Evolutionary conservation across 2,888 invertebrate genomes (phyloP).

Genomic region (Dione juno): DNA sequence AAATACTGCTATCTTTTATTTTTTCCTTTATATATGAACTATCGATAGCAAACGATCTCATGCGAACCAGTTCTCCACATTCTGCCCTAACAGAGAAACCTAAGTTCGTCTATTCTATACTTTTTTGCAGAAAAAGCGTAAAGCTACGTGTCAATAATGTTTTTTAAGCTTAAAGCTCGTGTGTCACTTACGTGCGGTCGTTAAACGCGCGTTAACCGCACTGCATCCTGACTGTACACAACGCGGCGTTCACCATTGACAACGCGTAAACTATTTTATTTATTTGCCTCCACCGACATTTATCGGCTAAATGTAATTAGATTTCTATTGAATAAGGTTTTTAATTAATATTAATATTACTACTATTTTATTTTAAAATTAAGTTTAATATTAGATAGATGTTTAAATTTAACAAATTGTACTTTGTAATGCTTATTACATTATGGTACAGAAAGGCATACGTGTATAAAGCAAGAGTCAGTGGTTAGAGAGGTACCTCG

Average conservation of each 20-base stretch:
- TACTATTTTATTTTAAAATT: neutral
- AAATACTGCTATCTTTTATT: no score
- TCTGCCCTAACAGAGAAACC: no score
- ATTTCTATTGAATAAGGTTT: slow-evolving; percentile 9
- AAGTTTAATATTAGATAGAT: neutral
- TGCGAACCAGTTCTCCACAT: no score
- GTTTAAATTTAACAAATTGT: no score
- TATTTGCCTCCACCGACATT: slow-evolving; percentile 21
- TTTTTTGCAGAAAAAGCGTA: no score
- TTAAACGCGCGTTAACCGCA: slow-evolving; percentile 52
- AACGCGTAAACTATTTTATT: slow-evolving; percentile 27
- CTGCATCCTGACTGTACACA: slow-evolving; percentile 52
- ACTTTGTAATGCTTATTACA: no score
- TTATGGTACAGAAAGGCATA: no score
- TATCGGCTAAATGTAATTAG: slow-evolving; percentile 8
- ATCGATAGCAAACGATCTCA: no score
- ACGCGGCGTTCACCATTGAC: slow-evolving; percentile 44
- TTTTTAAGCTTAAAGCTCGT: slow-evolving; percentile 18
- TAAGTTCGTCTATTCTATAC: no score
- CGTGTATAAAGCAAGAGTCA: no score
- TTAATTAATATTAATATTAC: neutral
- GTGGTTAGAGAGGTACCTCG: no score
- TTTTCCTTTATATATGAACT: no score
- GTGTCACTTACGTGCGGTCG: slow-evolving; percentile 24
- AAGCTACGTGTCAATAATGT: neutral